Base-by-base conservation (phyloP, 2,888 invertebrate species). In the Eupithecia subfuscata region DNA sequence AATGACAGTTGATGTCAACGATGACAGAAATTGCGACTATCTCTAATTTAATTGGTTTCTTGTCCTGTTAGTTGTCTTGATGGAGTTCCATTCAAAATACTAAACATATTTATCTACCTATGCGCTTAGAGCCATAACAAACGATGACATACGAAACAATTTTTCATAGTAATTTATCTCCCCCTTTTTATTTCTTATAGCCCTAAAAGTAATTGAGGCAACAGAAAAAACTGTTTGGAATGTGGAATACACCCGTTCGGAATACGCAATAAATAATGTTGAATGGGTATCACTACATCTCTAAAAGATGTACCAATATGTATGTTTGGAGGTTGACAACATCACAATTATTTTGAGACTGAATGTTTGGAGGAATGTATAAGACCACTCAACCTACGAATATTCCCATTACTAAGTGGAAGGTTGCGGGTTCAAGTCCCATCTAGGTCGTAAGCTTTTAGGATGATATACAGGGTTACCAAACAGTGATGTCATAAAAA, bases 251-350 rank as follows among this genome's bases (percentile, higher is more conserved):
- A 77, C 75, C 79, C 78, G 75, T 80, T 43, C 73, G 52, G 71
- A 84, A 82, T 82, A 82, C 79, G 82, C 82, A 76, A 86, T 87
- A 87, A 87, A 86, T 86, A 85, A 87, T 82, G 83, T 82, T 82
- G 83, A 82, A 82, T 43, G 43, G 68, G 43, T 25, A 25, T 25
- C 25, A 25, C 60, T 60, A 60, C 25, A 60, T 60, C 22, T 25
- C 6, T 14, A 25, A 43, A n/a, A 68, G 6, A 40, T 12, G 30
- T 67, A n/a, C 64, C 12, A 22, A 37, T 22, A 40, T n/a, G 40
- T n/a, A 22, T 40, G 68, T 43, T 37, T 65, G 65, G 18, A 3
- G 30, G 30, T 56, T 56, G 52, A 30, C 37, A 37, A 64, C 7
- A 64, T 34, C 8, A 18, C 37, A 65, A 37, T 65, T n/a, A 34